Evolutionary conservation across 2,888 invertebrate species (phyloP).

Genomic region (Mimumesa dahlbomi): DNA sequence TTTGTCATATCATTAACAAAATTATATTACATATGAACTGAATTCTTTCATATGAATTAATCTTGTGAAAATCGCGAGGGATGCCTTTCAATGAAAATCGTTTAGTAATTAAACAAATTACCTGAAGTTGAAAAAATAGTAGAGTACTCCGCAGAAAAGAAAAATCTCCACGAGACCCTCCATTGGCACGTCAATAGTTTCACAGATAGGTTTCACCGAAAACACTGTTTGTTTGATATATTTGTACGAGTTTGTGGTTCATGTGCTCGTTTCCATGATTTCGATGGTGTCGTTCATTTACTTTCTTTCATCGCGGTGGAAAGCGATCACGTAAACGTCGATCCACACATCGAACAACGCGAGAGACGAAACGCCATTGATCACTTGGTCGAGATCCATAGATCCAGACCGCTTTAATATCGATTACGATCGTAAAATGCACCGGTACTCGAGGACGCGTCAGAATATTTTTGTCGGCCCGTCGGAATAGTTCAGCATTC

Average conservation of each 20-base stretch:
- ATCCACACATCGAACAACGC: constrained; percentile 11
- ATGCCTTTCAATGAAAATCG: no score
- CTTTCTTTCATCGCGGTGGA: no score
- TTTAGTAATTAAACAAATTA: constrained; percentile 66
- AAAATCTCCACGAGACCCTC: constrained; percentile 84
- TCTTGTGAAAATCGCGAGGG: no score
- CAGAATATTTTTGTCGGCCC: not conserved
- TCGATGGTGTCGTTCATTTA: no score
- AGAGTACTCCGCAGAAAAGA: constrained; percentile 84
- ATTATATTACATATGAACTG: no score
- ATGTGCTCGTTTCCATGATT: constrained; percentile 39
- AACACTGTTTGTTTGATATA: no score
- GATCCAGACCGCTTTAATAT: constrained; percentile 11
- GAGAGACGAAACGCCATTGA: constrained; percentile 4
- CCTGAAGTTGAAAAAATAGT: constrained; percentile 85
- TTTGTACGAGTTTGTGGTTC: constrained; percentile 10
- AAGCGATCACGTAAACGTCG: constrained; percentile 24
- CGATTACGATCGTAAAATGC: not conserved
- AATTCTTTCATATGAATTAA: no score
- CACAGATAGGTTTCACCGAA: no score
- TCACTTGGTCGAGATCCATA: constrained; percentile 37
- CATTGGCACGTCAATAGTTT: constrained; percentile 70
- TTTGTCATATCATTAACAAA: no score
- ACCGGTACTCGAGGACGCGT: not conserved
- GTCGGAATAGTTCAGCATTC: not conserved